These are phyloP conservation scores for Drosophila rellima DNA, from an alignment of 2,888 invertebrate species.

Conservation along the genomic window DNA sequence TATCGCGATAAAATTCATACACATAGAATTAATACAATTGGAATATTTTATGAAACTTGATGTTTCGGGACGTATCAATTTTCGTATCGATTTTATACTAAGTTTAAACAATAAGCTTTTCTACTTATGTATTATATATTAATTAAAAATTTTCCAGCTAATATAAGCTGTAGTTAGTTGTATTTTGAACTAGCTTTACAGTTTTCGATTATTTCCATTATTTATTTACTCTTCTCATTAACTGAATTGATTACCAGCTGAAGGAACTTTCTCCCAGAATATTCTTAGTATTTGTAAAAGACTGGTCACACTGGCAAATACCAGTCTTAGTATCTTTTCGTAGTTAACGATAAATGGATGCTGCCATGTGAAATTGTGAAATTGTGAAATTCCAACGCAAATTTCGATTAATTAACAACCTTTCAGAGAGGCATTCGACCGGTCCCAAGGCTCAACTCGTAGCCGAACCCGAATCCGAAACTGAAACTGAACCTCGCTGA, in stretches of 20 bases:
- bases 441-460: constrained; percentile 23
- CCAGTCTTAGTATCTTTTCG: background rate
- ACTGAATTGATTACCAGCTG: background rate
- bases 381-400: constrained; percentile 72
- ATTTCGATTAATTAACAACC: constrained; percentile 72
- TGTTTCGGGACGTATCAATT: too few relatives aligned
- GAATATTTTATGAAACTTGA: too few relatives aligned
- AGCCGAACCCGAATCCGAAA: constrained; percentile 22
- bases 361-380: constrained; percentile 16
- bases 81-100: too few relatives aligned
- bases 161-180: too few relatives aligned
- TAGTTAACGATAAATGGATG: constrained; percentile 16
- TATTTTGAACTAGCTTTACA: too few relatives aligned
- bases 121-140: too few relatives aligned
- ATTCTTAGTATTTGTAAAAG: background rate
- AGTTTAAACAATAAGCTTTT: too few relatives aligned
- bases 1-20: too few relatives aligned
- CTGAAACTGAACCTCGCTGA: constrained; percentile 40
- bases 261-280: constrained; percentile 1
- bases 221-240: background rate
- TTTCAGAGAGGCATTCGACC: constrained; percentile 51
- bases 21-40: too few relatives aligned
- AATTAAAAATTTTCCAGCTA: too few relatives aligned
- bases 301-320: constrained; percentile 8
- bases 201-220: background rate